These are phyloP conservation scores for Tadarida brasiliensis DNA, from an alignment of 2,797 vertebrate species.

Conservation along the genomic window DNA sequence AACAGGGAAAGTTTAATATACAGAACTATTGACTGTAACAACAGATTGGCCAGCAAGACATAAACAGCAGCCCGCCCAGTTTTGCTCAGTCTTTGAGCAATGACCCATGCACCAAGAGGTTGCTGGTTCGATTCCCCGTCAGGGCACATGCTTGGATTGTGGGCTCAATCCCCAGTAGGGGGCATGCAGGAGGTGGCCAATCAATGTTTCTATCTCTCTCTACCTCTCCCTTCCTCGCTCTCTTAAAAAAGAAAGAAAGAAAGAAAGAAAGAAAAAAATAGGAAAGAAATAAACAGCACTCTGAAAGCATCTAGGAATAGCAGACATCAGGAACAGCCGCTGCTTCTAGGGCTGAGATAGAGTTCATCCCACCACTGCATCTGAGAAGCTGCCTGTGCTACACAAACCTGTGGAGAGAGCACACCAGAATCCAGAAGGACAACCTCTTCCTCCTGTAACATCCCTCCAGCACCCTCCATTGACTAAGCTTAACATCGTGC, in stretches of 20 bases:
- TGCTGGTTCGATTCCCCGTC: too few species aligned
- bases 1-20: background rate
- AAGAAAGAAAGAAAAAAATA: too few species aligned
- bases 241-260: too few species aligned
- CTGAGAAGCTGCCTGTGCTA: background rate
- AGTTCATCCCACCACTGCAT: rapidly evolving
- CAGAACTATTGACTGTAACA: background rate
- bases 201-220: too few species aligned
- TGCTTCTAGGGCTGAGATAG: background rate
- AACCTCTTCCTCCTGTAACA: background rate
- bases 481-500: background rate
- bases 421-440: background rate
- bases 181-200: too few species aligned
- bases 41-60: background rate
- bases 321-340: background rate
- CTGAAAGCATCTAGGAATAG: background rate
- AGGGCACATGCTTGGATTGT: too few species aligned
- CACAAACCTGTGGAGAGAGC: background rate
- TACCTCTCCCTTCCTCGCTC: too few species aligned
- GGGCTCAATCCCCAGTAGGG: too few species aligned
- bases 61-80: background rate
- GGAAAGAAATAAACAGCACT: background rate
- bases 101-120: too few species aligned
- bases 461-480: background rate
- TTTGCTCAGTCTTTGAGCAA: too few species aligned